phyloP scores from a whole-genome alignment of 1,140 invertebrate genomes.

The Pseudoatta argentina region DNA sequence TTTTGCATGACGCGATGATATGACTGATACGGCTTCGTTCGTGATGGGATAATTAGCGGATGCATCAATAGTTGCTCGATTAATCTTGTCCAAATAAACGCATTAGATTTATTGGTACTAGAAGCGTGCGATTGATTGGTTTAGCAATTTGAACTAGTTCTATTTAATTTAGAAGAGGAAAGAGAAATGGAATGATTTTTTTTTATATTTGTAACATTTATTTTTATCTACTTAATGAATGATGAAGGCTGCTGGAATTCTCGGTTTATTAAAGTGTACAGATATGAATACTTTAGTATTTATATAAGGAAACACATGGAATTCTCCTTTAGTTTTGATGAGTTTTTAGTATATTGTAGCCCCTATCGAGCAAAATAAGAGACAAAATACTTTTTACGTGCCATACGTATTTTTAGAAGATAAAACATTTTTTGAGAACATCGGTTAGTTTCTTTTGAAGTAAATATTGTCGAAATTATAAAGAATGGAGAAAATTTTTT shows the following conservation, averaged over 20 bases:
- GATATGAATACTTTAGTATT: neutral
- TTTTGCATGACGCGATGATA: slow-evolving; percentile 16
- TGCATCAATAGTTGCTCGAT: slow-evolving; percentile 1
- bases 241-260: neutral
- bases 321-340: no score
- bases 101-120: neutral
- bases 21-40: neutral
- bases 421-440: no score
- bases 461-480: no score
- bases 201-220: neutral
- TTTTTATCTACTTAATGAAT: neutral
- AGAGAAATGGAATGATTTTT: neutral
- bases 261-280: neutral
- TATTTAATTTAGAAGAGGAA: neutral
- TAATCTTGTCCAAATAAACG: neutral
- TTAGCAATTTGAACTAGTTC: neutral
- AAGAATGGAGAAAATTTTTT: no score
- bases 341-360: no score
- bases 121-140: neutral
- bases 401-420: no score
- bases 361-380: no score
- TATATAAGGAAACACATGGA: no score
- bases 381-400: no score
- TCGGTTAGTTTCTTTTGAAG: no score
- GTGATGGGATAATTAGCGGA: slow-evolving; percentile 49